phyloP scores from a whole-genome alignment of 2,888 invertebrate genomes.

The Aplocera efformata region DNA sequence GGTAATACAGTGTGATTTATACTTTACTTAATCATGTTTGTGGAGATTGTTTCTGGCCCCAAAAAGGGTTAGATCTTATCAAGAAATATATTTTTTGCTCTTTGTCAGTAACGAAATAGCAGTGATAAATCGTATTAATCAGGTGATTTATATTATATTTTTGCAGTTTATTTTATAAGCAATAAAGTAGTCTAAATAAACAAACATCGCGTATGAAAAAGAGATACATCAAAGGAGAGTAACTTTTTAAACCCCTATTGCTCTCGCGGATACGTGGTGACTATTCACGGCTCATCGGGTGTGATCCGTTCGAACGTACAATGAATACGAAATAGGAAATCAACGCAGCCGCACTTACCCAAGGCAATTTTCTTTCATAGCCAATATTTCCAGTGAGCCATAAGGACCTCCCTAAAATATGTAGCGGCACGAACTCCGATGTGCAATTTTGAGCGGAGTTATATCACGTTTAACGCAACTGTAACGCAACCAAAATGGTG shows the following conservation, averaged over 20 bases:
- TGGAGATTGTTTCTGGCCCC: slow-evolving; percentile 17
- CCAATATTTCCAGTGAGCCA: slow-evolving; percentile 59
- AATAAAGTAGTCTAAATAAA: slow-evolving; percentile 24
- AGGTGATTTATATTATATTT: slow-evolving; percentile 29
- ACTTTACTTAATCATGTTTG: slow-evolving; percentile 28
- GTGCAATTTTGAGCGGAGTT: slow-evolving; percentile 66
- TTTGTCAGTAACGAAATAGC: slow-evolving; percentile 1
- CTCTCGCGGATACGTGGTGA: slow-evolving; percentile 40
- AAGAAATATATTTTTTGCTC: slow-evolving; percentile 4
- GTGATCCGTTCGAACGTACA: slow-evolving; percentile 68
- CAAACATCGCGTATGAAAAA: slow-evolving; percentile 19
- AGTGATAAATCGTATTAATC: slow-evolving; percentile 20
- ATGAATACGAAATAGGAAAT: slow-evolving; percentile 76
- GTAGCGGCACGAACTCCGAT: slow-evolving; percentile 62
- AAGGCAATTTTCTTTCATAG: slow-evolving; percentile 69
- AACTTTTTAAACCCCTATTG: slow-evolving; percentile 32
- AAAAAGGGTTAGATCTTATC: slow-evolving; percentile 20
- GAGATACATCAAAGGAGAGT: slow-evolving; percentile 29
- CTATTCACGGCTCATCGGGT: slow-evolving; percentile 44
- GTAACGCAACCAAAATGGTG: slow-evolving; percentile 68
- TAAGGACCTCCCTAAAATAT: slow-evolving; percentile 61
- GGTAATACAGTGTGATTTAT: slow-evolving; percentile 43
- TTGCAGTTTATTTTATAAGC: slow-evolving; percentile 29
- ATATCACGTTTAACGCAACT: slow-evolving; percentile 66
- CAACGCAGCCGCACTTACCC: slow-evolving; percentile 68